Base-by-base conservation (phyloP, 1,140 invertebrate species). In the Neotoxoptera formosana region DNA sequence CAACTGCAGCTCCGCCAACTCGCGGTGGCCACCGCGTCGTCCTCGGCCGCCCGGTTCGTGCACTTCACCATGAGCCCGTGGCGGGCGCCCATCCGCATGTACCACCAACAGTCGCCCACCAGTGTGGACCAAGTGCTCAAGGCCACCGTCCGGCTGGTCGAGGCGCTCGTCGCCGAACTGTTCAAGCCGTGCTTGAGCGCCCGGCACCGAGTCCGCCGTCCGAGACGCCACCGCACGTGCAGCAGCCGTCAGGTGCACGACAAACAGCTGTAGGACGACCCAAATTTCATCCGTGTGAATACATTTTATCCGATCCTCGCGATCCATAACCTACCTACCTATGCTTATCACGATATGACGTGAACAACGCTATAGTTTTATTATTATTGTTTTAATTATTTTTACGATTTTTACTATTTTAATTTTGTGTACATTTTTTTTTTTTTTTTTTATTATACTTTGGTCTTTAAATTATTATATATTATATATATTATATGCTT, bases 51-150 rank as follows among this genome's bases (percentile, higher is more conserved):
- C 45, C 41, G 91, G 47, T 14, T 14, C 47, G 81, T 93, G 0
- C 47, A 92, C 91, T 83, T 92, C 45, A 92, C 91, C 30, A 34
- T 93, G 48, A 93, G 81, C 48, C 47, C 91, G 8, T 93, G 81
- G 91, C 47, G 91, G 23, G 45, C 81, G 30, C 91, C 81, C 47
- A 93, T 86, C 36, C n/a, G 67, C 81, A 93, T 86, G 81, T 93
- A 93, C 21, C 76, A 92, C 23, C 91, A 92, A 84, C 60, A 84
- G 76, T 92, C 91, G 45, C 2, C 67, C 21, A 48, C 47, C 91
- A 92, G 76, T 14, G 21, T 83, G 47, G 91, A 92, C 21, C 76
- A 56, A n/a, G 47, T 92, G 45, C 21, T 92, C 47, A 92, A 53
- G 67, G 34, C n/a, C 76, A 51, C 67, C 21, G 67, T 92, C 9